Base-by-base conservation (phyloP, 1,140 invertebrate genomes). In the Macrotrachela quadricornifera region DNA sequence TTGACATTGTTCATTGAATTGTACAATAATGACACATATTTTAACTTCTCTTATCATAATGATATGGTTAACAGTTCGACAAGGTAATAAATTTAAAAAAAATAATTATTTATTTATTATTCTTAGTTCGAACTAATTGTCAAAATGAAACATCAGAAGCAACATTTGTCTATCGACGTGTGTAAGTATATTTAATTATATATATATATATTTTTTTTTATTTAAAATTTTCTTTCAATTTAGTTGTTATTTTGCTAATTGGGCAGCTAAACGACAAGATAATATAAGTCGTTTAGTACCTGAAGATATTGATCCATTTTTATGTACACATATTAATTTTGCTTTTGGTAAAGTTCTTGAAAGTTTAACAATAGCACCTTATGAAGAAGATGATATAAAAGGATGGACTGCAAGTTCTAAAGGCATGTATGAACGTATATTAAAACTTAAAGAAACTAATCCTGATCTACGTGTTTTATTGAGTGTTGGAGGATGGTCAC, bases 251-350 rank as follows among this genome's bases (percentile, higher is more conserved):
- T 54, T 54, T 37, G 53, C 53, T 16, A 54, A 54, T 40, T 54
- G 53, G 53, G 53, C 53, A 18, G 53, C 53, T 4, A 54, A 54
- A 37, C 17, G 53, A 43, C 39, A 46, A 14, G 39, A 37, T 36
- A 18, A 48, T 49, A 73, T 83, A 52, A 88, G 85, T 37, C 92
- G 92, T 71, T 94, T 87, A 70, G 63, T 79, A 38, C 88, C 90
- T 0, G 88, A 94, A 72, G 85, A 95, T 66, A 91, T 94, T 56
- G 80, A 87, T 52, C 83, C 87, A 1, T 81, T 87, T 67, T 75
- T 95, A 8, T 95, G 90, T 68, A 94, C 88, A 0, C 88, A 94
- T 71, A 75, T 94, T 59, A 85, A 94, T 60, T 92, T 87, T 67
- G 83, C 88, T 18, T 94, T 95, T 65, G 87, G 37, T 10, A 50